Percentiles rank a stretch among this genome's conserved stretches.
phyloP scores from a whole-genome alignment of 1,140 invertebrate genomes.

The Heliconius hewitsoni region DNA sequence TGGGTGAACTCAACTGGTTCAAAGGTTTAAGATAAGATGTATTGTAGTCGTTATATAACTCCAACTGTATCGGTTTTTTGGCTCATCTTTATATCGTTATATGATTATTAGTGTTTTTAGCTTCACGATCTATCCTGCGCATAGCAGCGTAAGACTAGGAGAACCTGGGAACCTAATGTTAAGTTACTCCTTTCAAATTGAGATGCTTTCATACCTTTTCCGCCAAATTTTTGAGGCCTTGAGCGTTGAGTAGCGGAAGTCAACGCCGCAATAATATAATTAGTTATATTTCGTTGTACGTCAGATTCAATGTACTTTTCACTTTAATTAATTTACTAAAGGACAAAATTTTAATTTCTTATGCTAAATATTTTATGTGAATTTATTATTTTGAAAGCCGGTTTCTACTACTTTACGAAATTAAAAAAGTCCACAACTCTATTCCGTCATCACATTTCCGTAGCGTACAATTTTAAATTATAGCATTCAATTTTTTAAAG shows the following conservation, averaged over 20 bases:
- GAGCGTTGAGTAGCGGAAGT: too few species aligned
- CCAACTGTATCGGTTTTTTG: too few species aligned
- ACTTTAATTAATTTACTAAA: background rate
- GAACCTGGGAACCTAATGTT: too few species aligned
- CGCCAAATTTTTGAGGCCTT: too few species aligned
- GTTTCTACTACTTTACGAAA: constrained; percentile 10
- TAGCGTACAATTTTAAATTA: background rate
- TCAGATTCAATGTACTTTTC: background rate
- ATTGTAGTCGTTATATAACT: background rate
- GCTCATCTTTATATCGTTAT: too few species aligned
- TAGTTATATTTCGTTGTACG: background rate
- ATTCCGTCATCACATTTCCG: constrained; percentile 1
- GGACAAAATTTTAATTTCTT: background rate
- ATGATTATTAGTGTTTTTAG: too few species aligned
- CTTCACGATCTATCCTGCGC: too few species aligned
- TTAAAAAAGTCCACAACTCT: constrained; percentile 1
- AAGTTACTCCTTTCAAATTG: too few species aligned
- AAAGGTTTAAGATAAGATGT: background rate
- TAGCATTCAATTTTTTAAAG: constrained; percentile 12
- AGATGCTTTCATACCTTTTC: too few species aligned
- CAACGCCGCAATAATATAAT: background rate
- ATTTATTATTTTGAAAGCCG: background rate
- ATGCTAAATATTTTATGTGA: background rate
- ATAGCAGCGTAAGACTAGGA: rapidly evolving
- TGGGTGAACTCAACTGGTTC: background rate